These are phyloP conservation scores for Pomatorhinus ruficollis DNA, from an alignment of 2,113 vertebrate species.

Conservation along the genomic window DNA sequence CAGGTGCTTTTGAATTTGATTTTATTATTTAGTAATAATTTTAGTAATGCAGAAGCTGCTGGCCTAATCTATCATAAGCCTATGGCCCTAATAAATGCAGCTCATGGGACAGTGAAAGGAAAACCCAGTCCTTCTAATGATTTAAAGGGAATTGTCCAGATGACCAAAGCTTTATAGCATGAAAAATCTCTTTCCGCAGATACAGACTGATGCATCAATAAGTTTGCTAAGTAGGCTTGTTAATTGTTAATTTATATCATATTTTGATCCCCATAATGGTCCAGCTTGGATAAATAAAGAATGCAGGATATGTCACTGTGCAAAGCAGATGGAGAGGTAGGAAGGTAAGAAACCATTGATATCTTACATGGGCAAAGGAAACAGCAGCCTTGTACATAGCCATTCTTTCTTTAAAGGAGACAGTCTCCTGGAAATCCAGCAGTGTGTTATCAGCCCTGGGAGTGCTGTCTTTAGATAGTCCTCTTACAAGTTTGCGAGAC, in stretches of 20 bases:
- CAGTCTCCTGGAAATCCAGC: constrained; percentile 77
- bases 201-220: not conserved
- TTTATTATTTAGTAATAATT: constrained; percentile 53
- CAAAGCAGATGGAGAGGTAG: not conserved
- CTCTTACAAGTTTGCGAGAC: constrained; percentile 65
- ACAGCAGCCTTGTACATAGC: constrained; percentile 89
- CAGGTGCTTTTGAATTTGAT: constrained; percentile 10
- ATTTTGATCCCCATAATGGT: not conserved
- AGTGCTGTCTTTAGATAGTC: constrained; percentile 68
- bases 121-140: constrained; percentile 14
- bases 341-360: not conserved
- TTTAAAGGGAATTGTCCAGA: constrained; percentile 39
- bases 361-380: constrained; percentile 83
- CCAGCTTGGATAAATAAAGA: not conserved
- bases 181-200: not conserved
- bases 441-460: constrained; percentile 60
- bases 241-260: not conserved
- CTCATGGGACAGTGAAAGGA: not conserved
- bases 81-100: constrained; percentile 51
- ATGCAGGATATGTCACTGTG: not conserved
- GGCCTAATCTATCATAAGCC: constrained; percentile 36
- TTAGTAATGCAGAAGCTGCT: constrained; percentile 15
- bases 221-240: constrained; percentile 3
- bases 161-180: not conserved
- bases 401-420: constrained; percentile 84